phyloP scores from a whole-genome alignment of 1,140 invertebrate genomes.

The Eriocheir sinensis region DNA sequence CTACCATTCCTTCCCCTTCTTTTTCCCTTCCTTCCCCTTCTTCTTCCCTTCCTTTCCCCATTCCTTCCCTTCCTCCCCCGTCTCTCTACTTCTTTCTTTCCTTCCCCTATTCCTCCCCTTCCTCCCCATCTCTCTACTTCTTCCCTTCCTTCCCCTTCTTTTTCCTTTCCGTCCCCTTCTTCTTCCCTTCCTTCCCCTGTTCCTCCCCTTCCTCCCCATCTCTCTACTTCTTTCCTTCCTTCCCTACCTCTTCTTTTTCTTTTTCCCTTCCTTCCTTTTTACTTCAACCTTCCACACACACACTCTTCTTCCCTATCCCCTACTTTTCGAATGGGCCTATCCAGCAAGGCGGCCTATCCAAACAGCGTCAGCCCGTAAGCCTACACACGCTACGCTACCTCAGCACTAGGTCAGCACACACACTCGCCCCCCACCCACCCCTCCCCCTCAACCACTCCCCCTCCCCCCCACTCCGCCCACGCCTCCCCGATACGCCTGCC shows the following conservation, averaged over 20 bases:
- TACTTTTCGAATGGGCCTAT: not conserved
- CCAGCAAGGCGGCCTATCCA: not conserved
- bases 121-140: no score
- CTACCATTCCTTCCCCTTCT: no score
- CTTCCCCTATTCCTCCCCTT: no score
- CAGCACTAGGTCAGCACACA: not conserved
- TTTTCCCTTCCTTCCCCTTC: no score
- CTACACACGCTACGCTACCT: not conserved
- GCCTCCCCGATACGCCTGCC: not conserved
- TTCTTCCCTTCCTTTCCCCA: no score
- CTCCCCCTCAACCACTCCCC: no score
- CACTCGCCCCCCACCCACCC: no score
- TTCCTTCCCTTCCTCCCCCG: no score
- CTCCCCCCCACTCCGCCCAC: no score
- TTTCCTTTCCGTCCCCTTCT: not conserved
- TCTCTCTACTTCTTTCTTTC: no score
- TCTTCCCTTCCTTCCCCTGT: not conserved
- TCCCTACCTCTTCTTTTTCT: no score
- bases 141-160: no score
- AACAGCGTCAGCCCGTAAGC: not conserved
- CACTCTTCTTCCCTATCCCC: not conserved
- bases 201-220: not conserved
- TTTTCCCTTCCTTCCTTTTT: not conserved
- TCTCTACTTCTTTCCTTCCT: not conserved
- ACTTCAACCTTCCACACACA: not conserved